Evolutionary conservation across 2,888 invertebrate genomes (phyloP).

Genomic region (Tipula lateralis): DNA sequence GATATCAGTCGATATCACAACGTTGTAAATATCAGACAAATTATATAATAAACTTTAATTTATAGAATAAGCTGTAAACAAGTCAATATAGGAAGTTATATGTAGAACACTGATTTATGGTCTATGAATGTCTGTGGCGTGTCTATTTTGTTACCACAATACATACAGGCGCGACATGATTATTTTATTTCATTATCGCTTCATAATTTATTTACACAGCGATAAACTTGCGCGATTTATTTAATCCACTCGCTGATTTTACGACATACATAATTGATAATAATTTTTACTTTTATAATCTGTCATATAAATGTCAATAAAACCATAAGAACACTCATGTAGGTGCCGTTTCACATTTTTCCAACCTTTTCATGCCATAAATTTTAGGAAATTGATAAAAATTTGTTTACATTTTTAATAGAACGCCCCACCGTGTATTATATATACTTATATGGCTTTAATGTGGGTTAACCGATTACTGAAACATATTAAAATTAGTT

Average conservation of each 20-base stretch:
- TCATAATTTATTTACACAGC: neutral
- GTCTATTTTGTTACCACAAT: neutral
- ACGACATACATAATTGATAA: neutral
- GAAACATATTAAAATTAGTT: too few species aligned
- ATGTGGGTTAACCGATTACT: too few species aligned
- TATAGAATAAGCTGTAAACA: neutral
- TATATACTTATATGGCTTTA: too few species aligned
- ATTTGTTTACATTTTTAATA: too few species aligned
- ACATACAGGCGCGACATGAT: neutral
- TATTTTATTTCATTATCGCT: neutral
- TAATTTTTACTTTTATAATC: too few species aligned
- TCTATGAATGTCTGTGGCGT: too few species aligned
- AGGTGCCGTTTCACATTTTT: neutral
- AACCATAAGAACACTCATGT: neutral
- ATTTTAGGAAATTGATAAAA: too few species aligned
- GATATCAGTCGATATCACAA: neutral
- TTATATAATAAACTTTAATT: neutral
- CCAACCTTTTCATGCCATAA: neutral
- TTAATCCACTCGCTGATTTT: neutral
- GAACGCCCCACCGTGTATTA: too few species aligned
- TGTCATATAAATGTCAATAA: neutral
- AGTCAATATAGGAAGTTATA: neutral
- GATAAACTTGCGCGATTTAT: neutral
- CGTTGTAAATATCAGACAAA: neutral
- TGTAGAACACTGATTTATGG: neutral